phyloP scores from a whole-genome alignment of 2,888 invertebrate genomes.

The Epiperipatus broadwayi region DNA sequence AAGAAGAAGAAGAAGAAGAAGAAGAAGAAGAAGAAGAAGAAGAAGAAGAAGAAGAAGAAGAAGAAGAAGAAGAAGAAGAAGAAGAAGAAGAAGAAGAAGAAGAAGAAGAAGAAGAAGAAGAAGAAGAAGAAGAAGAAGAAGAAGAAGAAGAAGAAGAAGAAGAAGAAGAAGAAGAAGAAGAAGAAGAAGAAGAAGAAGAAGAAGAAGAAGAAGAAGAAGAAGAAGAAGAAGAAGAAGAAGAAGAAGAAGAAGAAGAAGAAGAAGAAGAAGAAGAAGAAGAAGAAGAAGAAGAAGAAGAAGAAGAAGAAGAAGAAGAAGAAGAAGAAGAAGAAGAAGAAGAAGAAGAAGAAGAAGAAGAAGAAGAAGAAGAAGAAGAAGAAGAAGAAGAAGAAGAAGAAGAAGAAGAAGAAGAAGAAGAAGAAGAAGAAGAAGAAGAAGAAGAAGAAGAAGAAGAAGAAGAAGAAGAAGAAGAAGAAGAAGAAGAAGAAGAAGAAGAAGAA shows the following conservation, averaged over 20 bases:
- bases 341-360: constrained; percentile 10
- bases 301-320: constrained; percentile 10
- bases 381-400: constrained; percentile 9
- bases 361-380: constrained; percentile 10
- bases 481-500: constrained; percentile 10
- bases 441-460: constrained; percentile 10
- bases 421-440: constrained; percentile 9
- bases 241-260: constrained; percentile 9
- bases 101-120: constrained; percentile 3
- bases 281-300: constrained; percentile 9
- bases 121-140: constrained; percentile 3
- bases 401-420: constrained; percentile 4
- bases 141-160: constrained; percentile 6
- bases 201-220: constrained; percentile 9
- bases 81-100: constrained; percentile 3
- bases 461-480: constrained; percentile 9
- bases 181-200: constrained; percentile 10
- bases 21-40: constrained; percentile 3
- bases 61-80: constrained; percentile 3
- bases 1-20: constrained; percentile 3
- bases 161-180: constrained; percentile 10
- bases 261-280: constrained; percentile 10
- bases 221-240: constrained; percentile 4
- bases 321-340: constrained; percentile 11
- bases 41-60: constrained; percentile 3